Conservation (phyloP, 2,888 invertebrate species). For the Azorinus chamasolen region DNA sequence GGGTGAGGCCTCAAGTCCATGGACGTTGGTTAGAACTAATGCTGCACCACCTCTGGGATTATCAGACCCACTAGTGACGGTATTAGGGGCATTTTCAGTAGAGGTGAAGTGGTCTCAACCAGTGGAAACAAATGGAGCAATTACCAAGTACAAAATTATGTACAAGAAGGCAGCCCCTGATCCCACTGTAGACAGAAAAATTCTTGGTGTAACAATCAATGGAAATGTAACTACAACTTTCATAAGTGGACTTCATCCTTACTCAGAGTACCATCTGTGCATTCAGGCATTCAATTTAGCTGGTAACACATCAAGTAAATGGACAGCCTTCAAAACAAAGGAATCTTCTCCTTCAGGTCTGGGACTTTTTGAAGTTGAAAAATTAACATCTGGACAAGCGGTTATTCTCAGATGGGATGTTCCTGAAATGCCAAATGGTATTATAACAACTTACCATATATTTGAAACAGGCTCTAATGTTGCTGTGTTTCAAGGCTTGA, state of each 20-base stretch:
- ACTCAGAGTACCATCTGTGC: conserved; percentile 78
- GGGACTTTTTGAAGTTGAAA: conserved; percentile 76
- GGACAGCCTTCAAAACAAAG: conserved; percentile 73
- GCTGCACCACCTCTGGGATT: conserved; percentile 79
- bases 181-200: conserved; percentile 64
- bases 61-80: conserved; percentile 71
- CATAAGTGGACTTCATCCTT: conserved; percentile 83
- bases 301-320: conserved; percentile 76
- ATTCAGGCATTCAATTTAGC: conserved; percentile 81
- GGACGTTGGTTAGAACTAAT: conserved; percentile 79
- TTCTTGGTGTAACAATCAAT: conserved; percentile 68
- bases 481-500: conserved; percentile 80
- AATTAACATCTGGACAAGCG: conserved; percentile 75
- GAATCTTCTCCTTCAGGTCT: conserved; percentile 83
- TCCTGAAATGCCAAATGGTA: conserved; percentile 82
- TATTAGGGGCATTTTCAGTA: conserved; percentile 78
- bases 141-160: conserved; percentile 77
- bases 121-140: conserved; percentile 81
- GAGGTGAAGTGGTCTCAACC: conserved; percentile 80
- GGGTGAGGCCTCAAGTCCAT: conserved; percentile 79
- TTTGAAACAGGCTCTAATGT: conserved; percentile 76
- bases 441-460: conserved; percentile 81
- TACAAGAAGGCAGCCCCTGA: conserved; percentile 69
- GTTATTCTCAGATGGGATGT: conserved; percentile 83
- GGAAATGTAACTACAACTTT: conserved; percentile 72